Percentiles rank a stretch among this genome's conserved stretches.
These are phyloP conservation scores for Andrena haemorrhoa DNA, from an alignment of 2,888 invertebrate genomes.

Conservation along the genomic window DNA sequence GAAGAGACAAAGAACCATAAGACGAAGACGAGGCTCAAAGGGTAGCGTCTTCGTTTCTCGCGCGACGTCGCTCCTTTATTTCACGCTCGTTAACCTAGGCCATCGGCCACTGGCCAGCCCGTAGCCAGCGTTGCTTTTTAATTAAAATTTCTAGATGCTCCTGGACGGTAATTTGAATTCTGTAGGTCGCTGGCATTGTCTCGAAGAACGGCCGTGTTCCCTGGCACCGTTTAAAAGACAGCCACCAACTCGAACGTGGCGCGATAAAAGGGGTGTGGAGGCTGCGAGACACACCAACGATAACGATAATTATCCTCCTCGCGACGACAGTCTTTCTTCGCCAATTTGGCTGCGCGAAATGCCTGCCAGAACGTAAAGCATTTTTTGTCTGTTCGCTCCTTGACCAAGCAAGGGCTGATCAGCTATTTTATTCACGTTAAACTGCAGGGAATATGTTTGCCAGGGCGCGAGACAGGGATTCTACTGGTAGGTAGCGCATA, in stretches of 20 bases:
- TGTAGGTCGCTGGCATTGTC: conserved; percentile 51
- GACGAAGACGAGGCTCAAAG: not conserved
- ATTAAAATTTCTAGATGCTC: conserved; percentile 61
- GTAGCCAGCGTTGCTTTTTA: conserved; percentile 51
- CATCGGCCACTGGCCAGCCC: conserved; percentile 34
- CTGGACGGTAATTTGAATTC: conserved; percentile 61
- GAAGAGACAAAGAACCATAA: not conserved
- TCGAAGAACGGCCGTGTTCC: conserved; percentile 24
- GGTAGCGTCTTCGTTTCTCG: conserved; percentile 31
- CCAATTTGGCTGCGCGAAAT: conserved; percentile 20
- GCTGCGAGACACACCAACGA: conserved; percentile 20
- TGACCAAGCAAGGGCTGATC: conserved; percentile 24
- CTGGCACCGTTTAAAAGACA: conserved; percentile 36
- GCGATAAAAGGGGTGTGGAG: conserved; percentile 1
- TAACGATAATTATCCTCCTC: conserved; percentile 55
- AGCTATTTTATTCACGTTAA: conserved; percentile 8
- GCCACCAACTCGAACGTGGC: conserved; percentile 6
- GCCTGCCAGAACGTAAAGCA: conserved; percentile 14
- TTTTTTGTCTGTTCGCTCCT: conserved; percentile 17
- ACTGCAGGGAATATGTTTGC: conserved; percentile 5
- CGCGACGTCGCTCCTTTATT: conserved; percentile 37
- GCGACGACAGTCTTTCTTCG: conserved; percentile 12
- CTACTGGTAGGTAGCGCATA: not conserved
- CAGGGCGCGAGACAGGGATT: not conserved
- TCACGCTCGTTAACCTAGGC: conserved; percentile 44